Conservation (phyloP, 2,113 vertebrate genomes). For the Nycticorax nycticorax region DNA sequence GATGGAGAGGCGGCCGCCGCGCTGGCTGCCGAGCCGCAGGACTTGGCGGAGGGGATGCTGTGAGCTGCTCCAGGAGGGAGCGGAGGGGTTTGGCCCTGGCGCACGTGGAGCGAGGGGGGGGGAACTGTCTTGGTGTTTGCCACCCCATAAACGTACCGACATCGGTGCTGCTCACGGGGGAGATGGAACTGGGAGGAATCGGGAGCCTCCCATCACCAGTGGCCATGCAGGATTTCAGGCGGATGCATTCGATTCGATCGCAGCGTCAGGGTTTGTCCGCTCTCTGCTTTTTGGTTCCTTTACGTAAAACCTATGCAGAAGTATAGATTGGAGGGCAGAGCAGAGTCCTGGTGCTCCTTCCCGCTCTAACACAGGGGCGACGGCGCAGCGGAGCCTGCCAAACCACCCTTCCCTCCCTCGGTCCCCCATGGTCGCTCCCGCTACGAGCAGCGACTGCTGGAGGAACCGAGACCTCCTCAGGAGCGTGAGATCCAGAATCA, state of each 20-base stretch:
- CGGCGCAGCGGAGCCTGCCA: background rate
- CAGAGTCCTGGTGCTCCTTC: background rate
- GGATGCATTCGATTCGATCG: background rate
- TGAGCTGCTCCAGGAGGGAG: background rate
- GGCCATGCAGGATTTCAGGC: background rate
- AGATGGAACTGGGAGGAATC: background rate
- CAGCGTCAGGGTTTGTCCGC: background rate
- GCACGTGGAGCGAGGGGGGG: background rate
- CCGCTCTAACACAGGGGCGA: background rate
- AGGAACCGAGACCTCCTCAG: slow-evolving; percentile 57
- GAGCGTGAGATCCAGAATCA: slow-evolving; percentile 61
- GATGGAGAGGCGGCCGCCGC: background rate
- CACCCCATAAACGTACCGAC: background rate
- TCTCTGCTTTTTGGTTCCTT: background rate
- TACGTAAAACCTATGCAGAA: background rate
- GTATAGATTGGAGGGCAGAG: background rate
- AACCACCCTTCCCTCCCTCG: slow-evolving; percentile 1
- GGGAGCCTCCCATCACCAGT: background rate
- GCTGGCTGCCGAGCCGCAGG: background rate
- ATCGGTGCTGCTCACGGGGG: background rate
- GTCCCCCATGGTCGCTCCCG: background rate
- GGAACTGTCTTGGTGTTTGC: background rate
- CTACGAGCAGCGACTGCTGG: background rate
- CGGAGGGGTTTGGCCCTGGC: background rate
- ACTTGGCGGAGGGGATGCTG: background rate